phyloP scores from a whole-genome alignment of 2,888 invertebrate species.

The Tenthredo amoena region DNA sequence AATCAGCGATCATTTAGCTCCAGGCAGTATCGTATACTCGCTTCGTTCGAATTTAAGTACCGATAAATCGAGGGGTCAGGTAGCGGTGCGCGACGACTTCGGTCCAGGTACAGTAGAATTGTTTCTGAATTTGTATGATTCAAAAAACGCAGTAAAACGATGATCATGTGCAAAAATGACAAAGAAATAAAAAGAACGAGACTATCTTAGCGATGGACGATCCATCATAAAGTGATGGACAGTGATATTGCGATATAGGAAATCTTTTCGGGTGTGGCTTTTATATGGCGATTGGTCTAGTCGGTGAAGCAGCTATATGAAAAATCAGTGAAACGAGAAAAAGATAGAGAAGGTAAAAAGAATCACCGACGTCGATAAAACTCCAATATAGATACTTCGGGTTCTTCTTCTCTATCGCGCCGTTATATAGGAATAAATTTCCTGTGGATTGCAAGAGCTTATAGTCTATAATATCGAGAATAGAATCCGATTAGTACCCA shows the following conservation, averaged over 20 bases:
- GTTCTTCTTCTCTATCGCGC: background rate
- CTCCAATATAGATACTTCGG: background rate
- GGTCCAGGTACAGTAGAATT: background rate
- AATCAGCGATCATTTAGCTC: slow-evolving; percentile 14
- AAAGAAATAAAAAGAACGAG: background rate
- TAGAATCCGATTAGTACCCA: background rate
- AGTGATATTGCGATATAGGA: background rate
- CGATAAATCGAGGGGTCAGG: slow-evolving; percentile 16
- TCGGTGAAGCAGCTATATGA: background rate
- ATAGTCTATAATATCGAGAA: background rate
- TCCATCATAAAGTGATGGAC: slow-evolving; percentile 15
- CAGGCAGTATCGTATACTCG: background rate
- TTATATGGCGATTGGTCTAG: background rate
- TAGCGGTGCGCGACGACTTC: background rate
- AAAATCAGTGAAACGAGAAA: background rate
- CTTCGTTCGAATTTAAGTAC: slow-evolving; percentile 1
- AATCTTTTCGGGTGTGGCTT: slow-evolving; percentile 34
- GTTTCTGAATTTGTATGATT: slow-evolving; percentile 14
- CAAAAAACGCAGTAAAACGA: background rate
- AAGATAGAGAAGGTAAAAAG: background rate
- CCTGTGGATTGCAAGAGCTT: slow-evolving; percentile 1
- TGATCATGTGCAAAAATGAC: background rate
- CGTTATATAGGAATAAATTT: background rate
- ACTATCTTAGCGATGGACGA: background rate
- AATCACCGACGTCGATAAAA: background rate